These are phyloP conservation scores for Bugula neritina DNA, from an alignment of 2,888 invertebrate species.

Conservation along the genomic window DNA sequence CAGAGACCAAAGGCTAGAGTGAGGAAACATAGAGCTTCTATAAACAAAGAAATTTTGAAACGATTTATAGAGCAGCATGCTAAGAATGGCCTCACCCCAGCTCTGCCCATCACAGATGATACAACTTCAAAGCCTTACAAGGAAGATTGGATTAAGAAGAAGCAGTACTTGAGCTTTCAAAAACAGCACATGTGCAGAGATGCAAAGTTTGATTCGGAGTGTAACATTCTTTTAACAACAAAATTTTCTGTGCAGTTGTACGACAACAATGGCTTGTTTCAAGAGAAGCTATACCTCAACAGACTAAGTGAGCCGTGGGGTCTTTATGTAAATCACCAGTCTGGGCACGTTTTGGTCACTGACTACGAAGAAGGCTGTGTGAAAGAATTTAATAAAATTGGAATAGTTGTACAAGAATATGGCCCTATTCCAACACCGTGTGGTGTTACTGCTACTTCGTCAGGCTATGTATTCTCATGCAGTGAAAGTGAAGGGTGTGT, in stretches of 20 bases:
- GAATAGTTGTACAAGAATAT: constrained; percentile 21
- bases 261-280: constrained; percentile 13
- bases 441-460: not conserved
- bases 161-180: constrained; percentile 14
- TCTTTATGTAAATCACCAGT: not conserved
- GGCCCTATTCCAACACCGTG: constrained; percentile 15
- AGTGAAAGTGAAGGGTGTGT: constrained; percentile 11
- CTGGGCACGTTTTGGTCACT: constrained; percentile 3
- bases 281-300: constrained; percentile 21
- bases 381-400: constrained; percentile 1
- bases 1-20: not conserved
- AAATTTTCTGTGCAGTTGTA: constrained; percentile 24
- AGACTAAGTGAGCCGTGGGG: constrained; percentile 21
- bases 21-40: constrained; percentile 6
- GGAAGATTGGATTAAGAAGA: constrained; percentile 20
- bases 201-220: constrained; percentile 14
- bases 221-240: constrained; percentile 24
- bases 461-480: constrained; percentile 21
- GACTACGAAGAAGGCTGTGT: constrained; percentile 24
- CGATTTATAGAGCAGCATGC: constrained; percentile 5
- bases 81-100: not conserved
- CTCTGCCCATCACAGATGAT: not conserved
- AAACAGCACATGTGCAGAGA: constrained; percentile 23
- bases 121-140: not conserved
- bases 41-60: constrained; percentile 9